Evolutionary conservation across 2,888 invertebrate genomes (phyloP).

Genomic region (Apamea anceps): DNA sequence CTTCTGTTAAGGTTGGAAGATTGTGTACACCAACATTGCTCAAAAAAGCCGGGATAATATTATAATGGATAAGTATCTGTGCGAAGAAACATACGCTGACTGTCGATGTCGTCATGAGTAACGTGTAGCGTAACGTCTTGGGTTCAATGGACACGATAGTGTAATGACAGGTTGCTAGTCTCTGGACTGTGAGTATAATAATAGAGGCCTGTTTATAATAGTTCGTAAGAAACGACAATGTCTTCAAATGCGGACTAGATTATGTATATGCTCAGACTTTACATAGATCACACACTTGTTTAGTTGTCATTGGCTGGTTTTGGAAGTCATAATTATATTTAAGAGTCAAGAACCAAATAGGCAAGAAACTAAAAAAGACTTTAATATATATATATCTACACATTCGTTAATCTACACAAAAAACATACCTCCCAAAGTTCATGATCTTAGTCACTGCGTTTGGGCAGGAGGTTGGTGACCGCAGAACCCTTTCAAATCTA

Average conservation of each 20-base stretch:
- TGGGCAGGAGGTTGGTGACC: constrained; percentile 42
- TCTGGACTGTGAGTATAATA: constrained; percentile 43
- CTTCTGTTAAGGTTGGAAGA: neutral
- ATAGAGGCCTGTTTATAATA: constrained; percentile 40
- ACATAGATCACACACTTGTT: neutral
- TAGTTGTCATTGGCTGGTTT: neutral
- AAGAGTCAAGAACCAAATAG: neutral
- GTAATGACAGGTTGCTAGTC: constrained; percentile 56
- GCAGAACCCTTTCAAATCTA: constrained; percentile 41
- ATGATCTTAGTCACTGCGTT: constrained; percentile 33
- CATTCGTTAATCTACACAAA: neutral
- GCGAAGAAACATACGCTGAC: neutral
- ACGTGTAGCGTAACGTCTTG: constrained; percentile 41
- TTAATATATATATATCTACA: neutral
- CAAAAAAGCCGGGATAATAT: constrained; percentile 7
- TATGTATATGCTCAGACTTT: constrained; percentile 4
- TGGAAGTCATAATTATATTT: neutral
- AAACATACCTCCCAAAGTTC: constrained; percentile 6
- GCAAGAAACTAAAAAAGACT: neutral
- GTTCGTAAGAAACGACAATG: constrained; percentile 21
- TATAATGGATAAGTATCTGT: constrained; percentile 16
- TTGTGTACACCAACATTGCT: neutral
- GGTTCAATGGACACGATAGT: constrained; percentile 57
- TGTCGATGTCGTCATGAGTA: constrained; percentile 30
- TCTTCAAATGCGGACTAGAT: constrained; percentile 5